A percentile compares a stretch with the other conserved stretches of the same genome.
phyloP scores from a whole-genome alignment of 2,797 vertebrate species.

The Staurois parvus region DNA sequence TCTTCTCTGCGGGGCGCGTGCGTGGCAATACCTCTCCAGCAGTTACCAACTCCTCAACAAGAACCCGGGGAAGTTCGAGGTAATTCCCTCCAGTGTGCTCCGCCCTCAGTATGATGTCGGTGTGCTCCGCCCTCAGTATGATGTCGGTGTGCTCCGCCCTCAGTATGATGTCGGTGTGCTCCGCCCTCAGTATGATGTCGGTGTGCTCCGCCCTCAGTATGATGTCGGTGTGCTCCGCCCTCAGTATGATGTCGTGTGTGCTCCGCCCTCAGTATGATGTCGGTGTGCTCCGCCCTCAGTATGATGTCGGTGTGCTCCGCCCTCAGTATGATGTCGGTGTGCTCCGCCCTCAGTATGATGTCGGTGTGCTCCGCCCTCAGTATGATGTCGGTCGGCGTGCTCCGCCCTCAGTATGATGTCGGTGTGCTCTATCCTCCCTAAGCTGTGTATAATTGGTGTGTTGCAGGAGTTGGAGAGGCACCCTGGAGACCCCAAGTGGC shows the following conservation, averaged over 20 bases:
- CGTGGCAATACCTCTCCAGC: slow-evolving; percentile 91
- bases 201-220: neutral
- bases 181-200: neutral
- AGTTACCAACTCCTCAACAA: slow-evolving; percentile 86
- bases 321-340: no score
- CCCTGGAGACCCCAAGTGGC: slow-evolving; percentile 88
- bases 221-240: neutral
- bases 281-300: no score
- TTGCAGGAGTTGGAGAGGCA: slow-evolving; percentile 87
- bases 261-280: no score
- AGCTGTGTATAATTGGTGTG: neutral
- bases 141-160: neutral
- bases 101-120: no score
- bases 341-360: no score
- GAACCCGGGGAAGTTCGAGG: slow-evolving; percentile 88
- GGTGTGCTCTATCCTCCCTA: no score
- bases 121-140: no score
- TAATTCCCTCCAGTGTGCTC: slow-evolving; percentile 58
- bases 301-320: no score
- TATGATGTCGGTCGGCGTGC: neutral
- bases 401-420: neutral
- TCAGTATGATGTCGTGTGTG: no score
- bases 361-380: no score
- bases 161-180: neutral
- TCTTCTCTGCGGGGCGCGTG: slow-evolving; percentile 88